phyloP scores from a whole-genome alignment of 2,797 vertebrate genomes.

The Adrianichthys oophorus region DNA sequence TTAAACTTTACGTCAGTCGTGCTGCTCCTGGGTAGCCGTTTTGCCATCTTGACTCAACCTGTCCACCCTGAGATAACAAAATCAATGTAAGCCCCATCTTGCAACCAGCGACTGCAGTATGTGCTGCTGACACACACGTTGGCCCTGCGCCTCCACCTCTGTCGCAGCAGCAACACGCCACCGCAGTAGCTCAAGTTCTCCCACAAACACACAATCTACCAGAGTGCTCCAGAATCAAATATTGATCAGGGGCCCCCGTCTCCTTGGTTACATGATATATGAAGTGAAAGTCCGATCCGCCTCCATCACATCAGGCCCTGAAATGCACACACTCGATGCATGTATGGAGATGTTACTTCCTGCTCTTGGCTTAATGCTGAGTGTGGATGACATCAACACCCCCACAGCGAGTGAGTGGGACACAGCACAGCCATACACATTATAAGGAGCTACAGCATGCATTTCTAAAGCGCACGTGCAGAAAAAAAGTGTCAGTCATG shows the following conservation, averaged over 20 bases:
- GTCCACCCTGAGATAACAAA: slow-evolving; percentile 11
- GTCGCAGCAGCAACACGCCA: slow-evolving; percentile 15
- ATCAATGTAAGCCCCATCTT: slow-evolving; percentile 21
- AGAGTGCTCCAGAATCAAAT: slow-evolving; percentile 53
- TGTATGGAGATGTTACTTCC: slow-evolving; percentile 17
- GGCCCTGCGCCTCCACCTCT: slow-evolving; percentile 36
- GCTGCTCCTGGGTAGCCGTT: neutral
- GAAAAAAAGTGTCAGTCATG: too few species aligned
- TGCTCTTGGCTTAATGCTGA: slow-evolving; percentile 36
- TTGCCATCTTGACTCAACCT: slow-evolving; percentile 20
- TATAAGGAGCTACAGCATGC: neutral
- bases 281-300: slow-evolving; percentile 48
- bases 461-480: slow-evolving; percentile 9
- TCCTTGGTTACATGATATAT: slow-evolving; percentile 60
- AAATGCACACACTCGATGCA: neutral
- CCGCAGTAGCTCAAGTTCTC: slow-evolving; percentile 3
- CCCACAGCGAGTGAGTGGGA: slow-evolving; percentile 22
- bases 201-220: slow-evolving; percentile 26
- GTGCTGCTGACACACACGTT: slow-evolving; percentile 44
- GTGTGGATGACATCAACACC: slow-evolving; percentile 45
- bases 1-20: slow-evolving; percentile 23
- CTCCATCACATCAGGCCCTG: neutral
- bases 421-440: neutral
- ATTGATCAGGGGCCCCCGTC: slow-evolving; percentile 47
- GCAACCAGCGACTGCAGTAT: slow-evolving; percentile 8